phyloP scores from a whole-genome alignment of 2,797 vertebrate genomes.

The Rhinichthys osculus region DNA sequence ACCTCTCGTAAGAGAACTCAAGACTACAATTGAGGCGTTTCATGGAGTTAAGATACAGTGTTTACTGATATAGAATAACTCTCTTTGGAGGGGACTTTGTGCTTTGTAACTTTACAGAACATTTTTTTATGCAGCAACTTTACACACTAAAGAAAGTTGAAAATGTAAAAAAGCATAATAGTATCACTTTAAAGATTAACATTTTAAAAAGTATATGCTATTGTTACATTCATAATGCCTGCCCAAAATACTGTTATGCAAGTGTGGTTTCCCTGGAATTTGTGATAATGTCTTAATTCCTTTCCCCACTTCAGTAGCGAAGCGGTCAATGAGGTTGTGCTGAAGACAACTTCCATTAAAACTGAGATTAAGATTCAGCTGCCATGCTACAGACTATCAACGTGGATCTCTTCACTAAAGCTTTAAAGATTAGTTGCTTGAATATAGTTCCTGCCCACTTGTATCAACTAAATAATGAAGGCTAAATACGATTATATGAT shows the following conservation, averaged over 20 bases:
- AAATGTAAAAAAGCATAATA: not conserved
- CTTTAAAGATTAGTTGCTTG: slow-evolving; percentile 10
- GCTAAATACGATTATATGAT: not conserved
- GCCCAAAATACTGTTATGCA: not conserved
- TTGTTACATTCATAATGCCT: not conserved
- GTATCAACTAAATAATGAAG: slow-evolving; percentile 4
- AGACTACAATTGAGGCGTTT: too few species aligned
- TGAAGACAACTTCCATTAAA: slow-evolving; percentile 4
- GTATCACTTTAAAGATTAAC: not conserved
- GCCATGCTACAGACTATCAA: not conserved
- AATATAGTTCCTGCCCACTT: not conserved
- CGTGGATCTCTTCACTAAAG: not conserved
- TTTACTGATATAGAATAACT: too few species aligned
- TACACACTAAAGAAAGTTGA: not conserved
- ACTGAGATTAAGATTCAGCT: not conserved
- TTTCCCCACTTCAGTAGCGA: not conserved
- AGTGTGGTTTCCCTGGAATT: not conserved
- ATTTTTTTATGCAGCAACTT: not conserved
- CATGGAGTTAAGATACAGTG: too few species aligned
- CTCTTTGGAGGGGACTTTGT: not conserved
- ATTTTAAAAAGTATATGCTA: not conserved
- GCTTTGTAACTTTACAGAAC: not conserved
- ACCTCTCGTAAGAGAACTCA: too few species aligned
- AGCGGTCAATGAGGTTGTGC: not conserved
- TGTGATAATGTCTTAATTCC: not conserved